Evolutionary conservation across 2,797 vertebrate species (phyloP), one percentile per base, ranked within the genome.

Genomic region (Bufotes viridis): DNA sequence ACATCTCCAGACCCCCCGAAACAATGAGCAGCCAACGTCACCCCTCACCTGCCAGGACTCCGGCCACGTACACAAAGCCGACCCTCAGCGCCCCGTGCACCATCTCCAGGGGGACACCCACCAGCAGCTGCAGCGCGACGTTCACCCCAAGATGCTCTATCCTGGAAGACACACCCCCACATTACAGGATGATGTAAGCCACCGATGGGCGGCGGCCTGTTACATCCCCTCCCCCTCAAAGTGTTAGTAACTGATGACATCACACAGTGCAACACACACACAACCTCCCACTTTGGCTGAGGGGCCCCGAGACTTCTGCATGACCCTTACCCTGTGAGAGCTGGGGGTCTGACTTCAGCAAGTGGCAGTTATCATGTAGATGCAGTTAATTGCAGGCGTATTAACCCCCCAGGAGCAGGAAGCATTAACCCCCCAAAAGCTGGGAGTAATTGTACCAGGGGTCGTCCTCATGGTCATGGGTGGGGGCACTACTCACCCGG

Each of bases 81-180:
- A 99, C 98, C 91, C 97, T 96, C 24, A 96, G 92, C 11, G 98
- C 97, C 91, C 98, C 98, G 0, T 99, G 98, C 82, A 99, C 98
- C 98, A 99, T 99, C 93, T 99, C 98, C 91, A 99, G 94, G 26
- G 98, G 98, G 88, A 99, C 96, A 61, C 98, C 98, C 84, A 99
- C 98, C 93, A 99, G 93, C 91, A 99, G 96, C 93, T 99, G 98
- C 94, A 99, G 96, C 90, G 96, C 96, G 95, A 99, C 97, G 80
- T 98, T 99, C 91, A 99, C 95, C 90, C 97, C 96, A 91, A 99
- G 94, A 91, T 99, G 98, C 92, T 99, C 98, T 91, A 99, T 96
- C 93, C 98, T 99, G 26, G 29, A 42, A 81, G 58, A 63, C 29
- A 81, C 61, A 34, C 34, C 70, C 70, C 7, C 13, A 63, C 2